Conservation (phyloP, 2,888 invertebrate species). For the Noctuana brunneofusca region DNA sequence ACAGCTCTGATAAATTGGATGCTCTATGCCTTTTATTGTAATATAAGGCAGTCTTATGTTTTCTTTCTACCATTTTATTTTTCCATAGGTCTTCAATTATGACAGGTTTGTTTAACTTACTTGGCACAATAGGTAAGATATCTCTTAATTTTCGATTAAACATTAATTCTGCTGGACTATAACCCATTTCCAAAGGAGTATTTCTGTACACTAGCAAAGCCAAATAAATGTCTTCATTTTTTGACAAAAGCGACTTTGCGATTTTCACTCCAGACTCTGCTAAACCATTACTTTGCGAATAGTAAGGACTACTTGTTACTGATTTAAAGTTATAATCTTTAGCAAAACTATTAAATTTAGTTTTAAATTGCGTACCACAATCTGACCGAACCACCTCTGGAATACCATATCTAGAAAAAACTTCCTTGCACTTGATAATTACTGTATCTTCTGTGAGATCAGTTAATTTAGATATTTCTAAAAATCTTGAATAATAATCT, state of each 20-base stretch:
- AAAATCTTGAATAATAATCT: neutral
- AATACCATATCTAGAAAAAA: conserved; percentile 2
- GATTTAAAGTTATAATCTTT: neutral
- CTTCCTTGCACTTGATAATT: neutral
- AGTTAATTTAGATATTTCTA: neutral
- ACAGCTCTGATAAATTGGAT: neutral
- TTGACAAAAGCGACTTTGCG: neutral
- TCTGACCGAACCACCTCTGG: neutral
- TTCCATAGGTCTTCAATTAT: neutral
- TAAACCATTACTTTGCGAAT: neutral
- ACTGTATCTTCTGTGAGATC: neutral
- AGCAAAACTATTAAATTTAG: neutral
- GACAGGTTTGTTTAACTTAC: neutral
- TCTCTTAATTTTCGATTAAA: neutral
- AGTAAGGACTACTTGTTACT: neutral
- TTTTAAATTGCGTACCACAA: neutral
- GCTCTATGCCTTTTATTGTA: neutral
- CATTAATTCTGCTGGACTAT: neutral
- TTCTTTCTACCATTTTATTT: neutral
- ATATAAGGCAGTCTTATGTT: neutral
- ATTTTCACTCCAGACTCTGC: neutral
- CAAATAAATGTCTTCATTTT: neutral
- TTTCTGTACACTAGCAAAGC: neutral
- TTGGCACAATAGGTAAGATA: neutral
- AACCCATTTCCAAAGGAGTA: neutral